phyloP scores from a whole-genome alignment of 1,140 invertebrate species.

The Phymorhynchus buccinoides region DNA sequence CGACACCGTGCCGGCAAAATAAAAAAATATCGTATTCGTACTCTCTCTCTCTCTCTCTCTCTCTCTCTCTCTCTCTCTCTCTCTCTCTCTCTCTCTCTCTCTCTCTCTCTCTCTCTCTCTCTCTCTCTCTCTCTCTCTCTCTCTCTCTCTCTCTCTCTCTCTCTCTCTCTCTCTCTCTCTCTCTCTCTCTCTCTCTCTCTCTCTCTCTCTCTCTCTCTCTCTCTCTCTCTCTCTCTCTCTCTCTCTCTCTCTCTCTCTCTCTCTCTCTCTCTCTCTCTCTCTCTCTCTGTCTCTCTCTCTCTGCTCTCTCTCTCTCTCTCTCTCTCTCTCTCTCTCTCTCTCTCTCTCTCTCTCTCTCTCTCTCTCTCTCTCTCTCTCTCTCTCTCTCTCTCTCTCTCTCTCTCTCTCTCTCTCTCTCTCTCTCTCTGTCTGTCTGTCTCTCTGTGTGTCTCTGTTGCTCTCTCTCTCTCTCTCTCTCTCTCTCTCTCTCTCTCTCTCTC shows the following conservation, averaged over 20 bases:
- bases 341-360: background rate
- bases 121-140: background rate
- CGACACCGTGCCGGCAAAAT: too few species aligned
- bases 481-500: background rate
- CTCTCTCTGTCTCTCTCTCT: background rate
- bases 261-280: background rate
- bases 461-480: background rate
- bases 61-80: too few species aligned
- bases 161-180: background rate
- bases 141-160: too few species aligned
- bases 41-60: too few species aligned
- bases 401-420: background rate
- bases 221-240: background rate
- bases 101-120: background rate
- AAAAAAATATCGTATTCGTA: too few species aligned
- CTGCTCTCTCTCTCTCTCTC: conserved; percentile 18
- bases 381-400: background rate
- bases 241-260: background rate
- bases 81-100: too few species aligned
- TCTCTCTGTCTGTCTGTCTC: background rate
- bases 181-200: background rate
- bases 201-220: conserved; percentile 12
- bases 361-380: background rate
- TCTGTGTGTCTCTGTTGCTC: background rate
- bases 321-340: background rate